Evolutionary conservation across 2,888 invertebrate species (phyloP).

Genomic region (Itoplectis maculator): DNA sequence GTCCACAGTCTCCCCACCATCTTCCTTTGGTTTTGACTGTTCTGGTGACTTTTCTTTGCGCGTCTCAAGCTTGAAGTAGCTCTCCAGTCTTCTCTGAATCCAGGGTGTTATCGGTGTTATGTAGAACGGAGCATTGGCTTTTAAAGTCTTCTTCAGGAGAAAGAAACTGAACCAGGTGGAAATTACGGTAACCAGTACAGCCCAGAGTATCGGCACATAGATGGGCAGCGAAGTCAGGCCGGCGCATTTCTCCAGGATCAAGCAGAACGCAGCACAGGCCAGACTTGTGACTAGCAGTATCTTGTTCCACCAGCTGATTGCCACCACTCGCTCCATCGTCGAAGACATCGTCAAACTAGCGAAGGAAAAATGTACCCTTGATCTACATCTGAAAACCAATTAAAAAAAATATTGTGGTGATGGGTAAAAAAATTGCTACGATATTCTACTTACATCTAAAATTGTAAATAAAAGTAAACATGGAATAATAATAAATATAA

Average conservation of each 20-base stretch:
- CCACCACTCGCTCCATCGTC: slow-evolving; percentile 73
- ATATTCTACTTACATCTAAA: too few species aligned
- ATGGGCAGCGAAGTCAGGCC: slow-evolving; percentile 74
- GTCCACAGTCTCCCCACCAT: not conserved
- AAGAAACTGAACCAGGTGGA: slow-evolving; percentile 80
- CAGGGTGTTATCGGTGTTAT: slow-evolving; percentile 74
- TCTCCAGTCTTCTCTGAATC: slow-evolving; percentile 69
- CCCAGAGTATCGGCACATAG: slow-evolving; percentile 79
- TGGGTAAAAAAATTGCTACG: too few species aligned
- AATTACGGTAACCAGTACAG: slow-evolving; percentile 74
- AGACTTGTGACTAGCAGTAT: slow-evolving; percentile 76
- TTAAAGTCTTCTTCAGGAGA: slow-evolving; percentile 76
- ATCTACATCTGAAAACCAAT: slow-evolving; percentile 8
- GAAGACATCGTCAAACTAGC: not conserved
- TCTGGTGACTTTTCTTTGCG: slow-evolving; percentile 39
- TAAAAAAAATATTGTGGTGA: not conserved
- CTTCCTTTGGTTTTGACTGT: not conserved
- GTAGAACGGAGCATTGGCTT: slow-evolving; percentile 76
- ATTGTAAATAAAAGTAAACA: not conserved
- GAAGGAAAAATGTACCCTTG: not conserved
- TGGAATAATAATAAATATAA: not conserved
- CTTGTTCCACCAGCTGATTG: slow-evolving; percentile 80
- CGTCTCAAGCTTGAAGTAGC: slow-evolving; percentile 52
- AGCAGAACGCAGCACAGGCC: slow-evolving; percentile 71
- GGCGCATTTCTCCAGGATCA: slow-evolving; percentile 77